These are phyloP conservation scores for Acromyrmex heyeri DNA, from an alignment of 1,140 invertebrate genomes.

Conservation along the genomic window DNA sequence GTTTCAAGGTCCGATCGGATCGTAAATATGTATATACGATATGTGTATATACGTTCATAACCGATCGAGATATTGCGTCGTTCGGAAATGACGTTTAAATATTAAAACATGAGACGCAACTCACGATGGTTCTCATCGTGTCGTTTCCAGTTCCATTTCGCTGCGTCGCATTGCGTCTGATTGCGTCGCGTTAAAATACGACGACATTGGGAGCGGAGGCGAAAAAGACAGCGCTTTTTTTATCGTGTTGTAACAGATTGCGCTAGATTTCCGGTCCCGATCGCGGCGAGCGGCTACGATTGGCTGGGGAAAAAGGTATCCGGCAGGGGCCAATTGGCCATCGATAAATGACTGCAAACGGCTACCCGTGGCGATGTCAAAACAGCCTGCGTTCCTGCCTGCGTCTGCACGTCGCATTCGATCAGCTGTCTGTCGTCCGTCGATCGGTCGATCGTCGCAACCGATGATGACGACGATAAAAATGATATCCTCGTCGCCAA, in stretches of 20 bases:
- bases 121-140: background rate
- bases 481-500: background rate
- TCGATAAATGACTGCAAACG: constrained; percentile 63
- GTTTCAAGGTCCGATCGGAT: constrained; percentile 50
- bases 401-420: background rate
- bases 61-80: constrained; percentile 13
- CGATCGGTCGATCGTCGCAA: background rate
- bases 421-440: constrained; percentile 31
- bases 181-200: background rate
- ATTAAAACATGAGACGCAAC: background rate
- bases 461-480: background rate
- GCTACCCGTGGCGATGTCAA: constrained; percentile 49
- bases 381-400: constrained; percentile 36
- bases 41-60: background rate
- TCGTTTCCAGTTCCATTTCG: background rate
- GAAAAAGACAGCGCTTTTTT: constrained; percentile 39
- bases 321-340: constrained; percentile 72
- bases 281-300: constrained; percentile 68
- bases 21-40: background rate
- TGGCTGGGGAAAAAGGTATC: constrained; percentile 67
- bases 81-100: background rate
- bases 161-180: background rate
- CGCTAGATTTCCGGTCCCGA: constrained; percentile 63
- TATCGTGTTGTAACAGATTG: constrained; percentile 73
- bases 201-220: background rate